Evolutionary conservation across 2,888 invertebrate genomes (phyloP).

Genomic region (Caradrina clavipalpis): DNA sequence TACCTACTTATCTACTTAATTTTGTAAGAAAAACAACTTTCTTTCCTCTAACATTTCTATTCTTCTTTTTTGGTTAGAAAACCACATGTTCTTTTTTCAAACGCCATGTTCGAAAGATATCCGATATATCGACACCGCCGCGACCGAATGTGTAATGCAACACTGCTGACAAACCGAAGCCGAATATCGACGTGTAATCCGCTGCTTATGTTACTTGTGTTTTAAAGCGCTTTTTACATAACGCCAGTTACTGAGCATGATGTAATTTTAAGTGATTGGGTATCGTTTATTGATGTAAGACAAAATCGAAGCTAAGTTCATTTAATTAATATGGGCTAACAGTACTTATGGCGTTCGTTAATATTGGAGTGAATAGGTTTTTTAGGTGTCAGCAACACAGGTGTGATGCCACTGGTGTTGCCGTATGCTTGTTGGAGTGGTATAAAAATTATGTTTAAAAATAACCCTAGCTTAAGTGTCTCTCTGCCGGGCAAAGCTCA

Average conservation of each 20-base stretch:
- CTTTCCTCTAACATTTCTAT: constrained; percentile 1
- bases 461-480: too few species aligned
- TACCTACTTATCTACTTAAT: background rate
- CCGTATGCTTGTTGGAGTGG: too few species aligned
- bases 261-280: background rate
- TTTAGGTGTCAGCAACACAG: too few species aligned
- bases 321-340: too few species aligned
- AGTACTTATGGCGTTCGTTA: too few species aligned
- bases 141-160: constrained; percentile 41
- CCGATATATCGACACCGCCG: constrained; percentile 47
- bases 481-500: too few species aligned
- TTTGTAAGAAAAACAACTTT: background rate
- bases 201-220: constrained; percentile 49
- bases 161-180: constrained; percentile 50
- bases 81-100: constrained; percentile 39
- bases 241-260: background rate
- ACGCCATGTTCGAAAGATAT: constrained; percentile 30
- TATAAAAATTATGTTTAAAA: too few species aligned
- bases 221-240: constrained; percentile 23
- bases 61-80: constrained; percentile 47
- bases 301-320: too few species aligned
- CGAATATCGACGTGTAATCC: constrained; percentile 55
- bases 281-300: background rate
- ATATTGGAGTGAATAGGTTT: too few species aligned
- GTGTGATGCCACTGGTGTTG: too few species aligned